A percentile compares a stretch with the other conserved stretches of the same genome.
Evolutionary conservation across 1,140 invertebrate genomes (phyloP).

Genomic region (Reticulitermes speratus): DNA sequence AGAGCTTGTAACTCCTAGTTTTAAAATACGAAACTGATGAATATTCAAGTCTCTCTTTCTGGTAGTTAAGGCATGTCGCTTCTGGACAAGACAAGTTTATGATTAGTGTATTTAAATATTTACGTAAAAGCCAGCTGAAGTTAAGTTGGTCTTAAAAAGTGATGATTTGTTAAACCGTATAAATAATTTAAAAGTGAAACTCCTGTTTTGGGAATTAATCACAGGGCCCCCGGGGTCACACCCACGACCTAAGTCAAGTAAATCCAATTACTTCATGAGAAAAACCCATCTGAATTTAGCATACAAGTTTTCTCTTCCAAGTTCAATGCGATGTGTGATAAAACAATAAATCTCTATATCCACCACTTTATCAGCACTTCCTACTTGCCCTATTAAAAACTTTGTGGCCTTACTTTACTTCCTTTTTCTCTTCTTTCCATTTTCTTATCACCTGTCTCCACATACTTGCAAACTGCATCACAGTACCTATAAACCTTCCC

Average conservation of each 20-base stretch:
- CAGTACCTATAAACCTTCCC: neutral
- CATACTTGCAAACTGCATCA: neutral
- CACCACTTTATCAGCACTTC: neutral
- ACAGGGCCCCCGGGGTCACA: neutral
- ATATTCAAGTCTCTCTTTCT: no score
- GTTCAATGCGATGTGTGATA: neutral
- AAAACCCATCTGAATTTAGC: neutral
- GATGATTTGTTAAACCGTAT: neutral
- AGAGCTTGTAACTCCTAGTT: no score
- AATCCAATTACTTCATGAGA: neutral
- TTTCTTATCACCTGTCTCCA: neutral
- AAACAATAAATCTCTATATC: neutral
- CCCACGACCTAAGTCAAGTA: neutral
- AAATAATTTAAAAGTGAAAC: neutral
- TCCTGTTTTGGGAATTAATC: neutral
- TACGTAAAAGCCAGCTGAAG: neutral
- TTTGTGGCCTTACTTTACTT: neutral
- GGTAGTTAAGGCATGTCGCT: no score
- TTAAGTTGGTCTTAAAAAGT: neutral
- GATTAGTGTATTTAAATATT: neutral
- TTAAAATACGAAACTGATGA: no score
- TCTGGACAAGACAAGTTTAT: neutral
- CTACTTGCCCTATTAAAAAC: neutral
- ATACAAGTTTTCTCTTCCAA: constrained; percentile 5
- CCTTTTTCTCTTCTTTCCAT: neutral